A percentile compares a stretch with the other conserved stretches of the same genome.
Conservation (phyloP, 2,113 vertebrate species). For the Epinephelus lanceolatus region DNA sequence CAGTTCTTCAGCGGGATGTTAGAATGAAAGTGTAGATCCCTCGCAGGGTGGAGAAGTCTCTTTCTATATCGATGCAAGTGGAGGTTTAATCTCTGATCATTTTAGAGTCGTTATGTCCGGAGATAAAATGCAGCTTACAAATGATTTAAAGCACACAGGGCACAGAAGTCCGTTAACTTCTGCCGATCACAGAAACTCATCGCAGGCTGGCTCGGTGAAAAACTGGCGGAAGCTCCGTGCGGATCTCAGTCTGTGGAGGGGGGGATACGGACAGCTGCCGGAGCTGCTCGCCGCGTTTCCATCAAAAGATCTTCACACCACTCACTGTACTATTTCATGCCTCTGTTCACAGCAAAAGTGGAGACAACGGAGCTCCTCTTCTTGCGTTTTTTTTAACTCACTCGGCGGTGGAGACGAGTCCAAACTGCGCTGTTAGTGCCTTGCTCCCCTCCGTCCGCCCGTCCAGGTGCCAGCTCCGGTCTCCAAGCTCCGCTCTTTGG, state of each 20-base stretch:
- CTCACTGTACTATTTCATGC: constrained; percentile 50
- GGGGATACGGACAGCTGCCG: constrained; percentile 74
- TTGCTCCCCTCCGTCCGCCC: constrained; percentile 38
- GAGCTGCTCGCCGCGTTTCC: constrained; percentile 79
- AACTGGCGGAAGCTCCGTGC: constrained; percentile 65
- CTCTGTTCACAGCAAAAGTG: constrained; percentile 48
- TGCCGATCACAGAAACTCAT: constrained; percentile 64
- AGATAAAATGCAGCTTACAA: background rate
- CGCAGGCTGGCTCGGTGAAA: constrained; percentile 42
- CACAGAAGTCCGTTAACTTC: constrained; percentile 63
- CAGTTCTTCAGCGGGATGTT: constrained; percentile 42
- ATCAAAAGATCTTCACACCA: constrained; percentile 53
- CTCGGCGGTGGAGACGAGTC: constrained; percentile 38
- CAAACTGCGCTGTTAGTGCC: constrained; percentile 49
- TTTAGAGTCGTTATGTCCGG: constrained; percentile 36
- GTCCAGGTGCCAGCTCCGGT: constrained; percentile 60
- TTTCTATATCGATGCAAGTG: constrained; percentile 1
- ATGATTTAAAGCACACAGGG: background rate
- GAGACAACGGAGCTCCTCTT: constrained; percentile 38
- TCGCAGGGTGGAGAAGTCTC: constrained; percentile 36
- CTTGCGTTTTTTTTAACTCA: constrained; percentile 42
- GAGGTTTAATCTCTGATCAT: constrained; percentile 34
- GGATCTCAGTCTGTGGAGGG: constrained; percentile 62
- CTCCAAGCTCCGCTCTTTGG: constrained; percentile 77
- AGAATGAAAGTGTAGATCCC: constrained; percentile 59